A percentile compares a stretch with the other conserved stretches of the same genome.
These are phyloP conservation scores for Lindbergichthys nudifrons DNA, from an alignment of 2,797 vertebrate genomes.

Conservation along the genomic window DNA sequence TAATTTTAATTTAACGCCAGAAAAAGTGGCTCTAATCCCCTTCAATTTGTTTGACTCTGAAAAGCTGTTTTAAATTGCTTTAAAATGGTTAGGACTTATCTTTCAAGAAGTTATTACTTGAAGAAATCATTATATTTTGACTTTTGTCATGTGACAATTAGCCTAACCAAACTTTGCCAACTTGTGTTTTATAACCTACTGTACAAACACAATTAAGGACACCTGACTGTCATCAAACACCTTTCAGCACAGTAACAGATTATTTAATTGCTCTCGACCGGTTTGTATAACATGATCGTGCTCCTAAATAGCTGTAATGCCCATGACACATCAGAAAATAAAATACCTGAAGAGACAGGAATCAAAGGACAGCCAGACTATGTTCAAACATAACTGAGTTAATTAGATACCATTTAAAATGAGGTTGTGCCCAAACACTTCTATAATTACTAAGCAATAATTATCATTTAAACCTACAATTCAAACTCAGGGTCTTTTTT, in stretches of 20 bases:
- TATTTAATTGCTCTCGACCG: not conserved
- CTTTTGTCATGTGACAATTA: not conserved
- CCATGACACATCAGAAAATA: not conserved
- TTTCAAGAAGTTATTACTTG: not conserved
- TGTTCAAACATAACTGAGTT: conserved; percentile 13
- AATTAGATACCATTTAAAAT: conserved; percentile 18
- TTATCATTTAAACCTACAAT: not conserved
- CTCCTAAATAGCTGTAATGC: not conserved
- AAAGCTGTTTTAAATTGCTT: not conserved
- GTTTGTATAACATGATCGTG: not conserved
- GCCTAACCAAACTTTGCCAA: not conserved
- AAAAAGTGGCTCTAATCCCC: too few species aligned
- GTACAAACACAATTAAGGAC: not conserved
- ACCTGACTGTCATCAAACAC: not conserved
- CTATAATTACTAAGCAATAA: not conserved
- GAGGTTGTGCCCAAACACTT: conserved; percentile 1
- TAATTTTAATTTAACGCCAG: too few species aligned
- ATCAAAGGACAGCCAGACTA: not conserved
- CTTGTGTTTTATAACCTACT: not conserved
- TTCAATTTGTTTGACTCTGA: not conserved
- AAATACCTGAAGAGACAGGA: not conserved
- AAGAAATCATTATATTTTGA: not conserved
- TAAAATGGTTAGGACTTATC: not conserved
- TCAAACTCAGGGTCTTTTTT: not conserved
- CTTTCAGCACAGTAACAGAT: not conserved